Evolutionary conservation across 2,113 vertebrate species (phyloP), one percentile per base, ranked within the genome.

Genomic region (Oncorhynchus gorbuscha): DNA sequence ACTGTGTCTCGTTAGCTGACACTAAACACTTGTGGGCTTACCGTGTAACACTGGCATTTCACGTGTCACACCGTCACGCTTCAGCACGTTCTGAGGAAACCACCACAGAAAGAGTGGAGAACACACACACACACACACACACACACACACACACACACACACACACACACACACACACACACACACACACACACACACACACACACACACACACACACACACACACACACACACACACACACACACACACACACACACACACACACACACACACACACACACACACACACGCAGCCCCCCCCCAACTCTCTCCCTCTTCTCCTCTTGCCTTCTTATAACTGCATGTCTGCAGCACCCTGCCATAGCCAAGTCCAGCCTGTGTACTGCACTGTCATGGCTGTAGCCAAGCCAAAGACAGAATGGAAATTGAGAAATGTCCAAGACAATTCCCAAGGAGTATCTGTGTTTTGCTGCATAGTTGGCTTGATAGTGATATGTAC

Each of bases 301-400:
- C n/a, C 51, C 11, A 18, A 14, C 66, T 32, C 30, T 30, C 30
- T 16, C 66, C 14, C 20, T 3, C 24, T 26, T 64, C 9, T 6
- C 8, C 20, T 70, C 20, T 24, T 48, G n/a, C 39, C 2, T 24
- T 24, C 68, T 48, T 4, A 6, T 35, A 8, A 20, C 16, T 18
- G 6, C 32, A 39, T 49, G 9, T 12, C 13, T 24, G 45, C 35
- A 75, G 73, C 74, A 72, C 62, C 14, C 70, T 28, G 3, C 49
- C 59, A 26, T 73, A 76, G 75, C 79, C 61, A 45, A 73, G 70
- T 30, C 70, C 51, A 67, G 8, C 8, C 70, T 69, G 51, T 51
- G 18, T 22, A 18, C 62, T 26, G 62, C 67, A 32, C 77, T 74
- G 24, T 16, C 55, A 24, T 69, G 12, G 45, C 77, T 72, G 69